Evolutionary conservation across 2,888 invertebrate species (phyloP), one percentile per base, ranked within the genome.

Genomic region (Synergus laeviventris): DNA sequence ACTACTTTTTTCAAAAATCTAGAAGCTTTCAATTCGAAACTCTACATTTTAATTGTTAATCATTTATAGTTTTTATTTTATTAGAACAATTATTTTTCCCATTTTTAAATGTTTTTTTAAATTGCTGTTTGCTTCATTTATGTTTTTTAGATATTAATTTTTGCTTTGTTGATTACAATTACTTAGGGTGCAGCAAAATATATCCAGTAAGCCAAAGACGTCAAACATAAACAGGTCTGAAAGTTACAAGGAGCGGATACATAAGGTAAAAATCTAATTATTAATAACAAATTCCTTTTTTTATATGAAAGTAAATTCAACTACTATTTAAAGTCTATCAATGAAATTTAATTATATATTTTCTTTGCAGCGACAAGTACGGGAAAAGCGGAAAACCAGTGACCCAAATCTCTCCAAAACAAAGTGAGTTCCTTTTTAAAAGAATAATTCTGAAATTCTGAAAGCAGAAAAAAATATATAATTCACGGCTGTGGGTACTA

Each of bases 391-490:
- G 87, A 96, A 96, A 92, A 95, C 95, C 86, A 96, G 96, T 87
- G 96, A 96, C 92, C 96, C 96, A 66, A 95, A 95, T 91, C 93
- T 95, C 86, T 95, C 95, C 81, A 94, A 94, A 90, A 94, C 93
- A 85, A 93, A 92, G 94, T 94, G 89, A 94, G 94, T 93, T 7
- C 14, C 82, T 36, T 31, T 54, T 54, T 42, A 21, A 39, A 5
- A 4, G 12, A 64, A 64, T 64, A 21, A 24, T 64, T 64, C 2
- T 36, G 7, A 4, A n/a, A n/a, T n/a, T 18, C 38, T 24, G 12
- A 16, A 3, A 14, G 21, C 5, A 49, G n/a, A 1, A 49, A 49
- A n/a, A 49, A 49, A 16, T n/a, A n/a, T 7, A n/a, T 49, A 49
- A 49, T 1, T 49, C 7, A 4, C n/a, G n/a, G 16, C 8, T n/a